A percentile compares a stretch with the other conserved stretches of the same genome.
These are phyloP conservation scores for Philereme transversata DNA, from an alignment of 2,888 invertebrate genomes.

Conservation along the genomic window DNA sequence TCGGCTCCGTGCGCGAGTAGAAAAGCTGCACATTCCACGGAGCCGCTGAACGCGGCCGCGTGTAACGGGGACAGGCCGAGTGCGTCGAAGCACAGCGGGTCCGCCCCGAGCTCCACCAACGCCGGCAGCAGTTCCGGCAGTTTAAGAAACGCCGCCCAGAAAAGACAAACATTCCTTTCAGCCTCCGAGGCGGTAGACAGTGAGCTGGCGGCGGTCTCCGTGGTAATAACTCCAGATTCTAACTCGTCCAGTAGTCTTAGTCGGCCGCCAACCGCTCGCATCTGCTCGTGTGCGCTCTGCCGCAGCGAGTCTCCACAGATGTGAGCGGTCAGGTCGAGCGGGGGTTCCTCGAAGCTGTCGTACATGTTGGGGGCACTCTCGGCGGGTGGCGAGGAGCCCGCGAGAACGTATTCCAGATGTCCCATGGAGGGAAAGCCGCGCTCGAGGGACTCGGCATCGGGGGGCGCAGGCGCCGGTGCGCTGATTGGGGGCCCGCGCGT, in stretches of 20 bases:
- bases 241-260: conserved; percentile 89
- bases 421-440: conserved; percentile 87
- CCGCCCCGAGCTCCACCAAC: conserved; percentile 87
- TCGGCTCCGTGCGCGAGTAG: conserved; percentile 88
- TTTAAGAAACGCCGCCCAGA: conserved; percentile 90
- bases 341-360: conserved; percentile 91
- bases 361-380: conserved; percentile 92
- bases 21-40: conserved; percentile 87
- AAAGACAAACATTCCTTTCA: conserved; percentile 88
- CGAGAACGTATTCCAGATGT: conserved; percentile 91
- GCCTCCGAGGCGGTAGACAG: conserved; percentile 84
- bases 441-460: conserved; percentile 83
- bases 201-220: conserved; percentile 80
- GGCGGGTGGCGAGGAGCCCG: conserved; percentile 91
- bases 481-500: conserved; percentile 13
- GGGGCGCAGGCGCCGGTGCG: conserved; percentile 46
- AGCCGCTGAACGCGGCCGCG: conserved; percentile 91
- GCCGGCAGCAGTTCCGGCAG: conserved; percentile 86
- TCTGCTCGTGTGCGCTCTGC: conserved; percentile 89
- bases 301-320: conserved; percentile 90
- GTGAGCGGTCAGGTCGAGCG: conserved; percentile 87
- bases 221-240: conserved; percentile 86
- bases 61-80: conserved; percentile 90
- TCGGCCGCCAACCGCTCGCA: conserved; percentile 87
- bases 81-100: conserved; percentile 88